Conservation (phyloP, 2,113 vertebrate genomes). For the Catharus fuscescens region DNA sequence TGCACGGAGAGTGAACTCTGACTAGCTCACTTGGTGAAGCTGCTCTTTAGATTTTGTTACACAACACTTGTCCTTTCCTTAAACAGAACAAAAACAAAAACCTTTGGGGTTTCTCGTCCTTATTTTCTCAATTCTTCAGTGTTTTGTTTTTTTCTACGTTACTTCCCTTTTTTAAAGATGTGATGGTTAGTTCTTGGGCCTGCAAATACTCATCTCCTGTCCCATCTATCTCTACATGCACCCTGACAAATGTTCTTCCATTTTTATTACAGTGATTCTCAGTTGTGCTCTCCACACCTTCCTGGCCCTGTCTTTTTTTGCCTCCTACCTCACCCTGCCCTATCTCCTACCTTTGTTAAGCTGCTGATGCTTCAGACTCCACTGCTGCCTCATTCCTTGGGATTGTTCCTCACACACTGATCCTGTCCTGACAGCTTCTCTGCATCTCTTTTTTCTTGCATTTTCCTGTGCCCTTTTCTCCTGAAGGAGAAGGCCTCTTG, state of each 20-base stretch:
- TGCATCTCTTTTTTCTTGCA: background rate
- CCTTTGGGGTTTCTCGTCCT: background rate
- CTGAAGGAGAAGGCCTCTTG: background rate
- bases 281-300: background rate
- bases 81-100: background rate
- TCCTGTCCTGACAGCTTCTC: background rate
- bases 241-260: background rate
- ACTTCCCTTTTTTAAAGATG: background rate
- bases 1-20: background rate
- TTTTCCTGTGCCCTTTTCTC: background rate
- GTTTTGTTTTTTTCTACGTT: too few relatives aligned
- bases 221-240: rapidly evolving
- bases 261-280: background rate
- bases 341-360: background rate
- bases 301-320: background rate
- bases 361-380: background rate
- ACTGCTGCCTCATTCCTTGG: background rate
- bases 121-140: background rate
- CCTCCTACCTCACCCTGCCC: background rate
- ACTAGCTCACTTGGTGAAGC: background rate
- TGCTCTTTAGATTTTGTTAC: background rate
- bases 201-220: background rate
- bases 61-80: background rate
- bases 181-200: background rate
- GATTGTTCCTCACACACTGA: background rate